These are phyloP conservation scores for Ceraclea dissimilis DNA, from an alignment of 2,888 invertebrate genomes.

Conservation along the genomic window DNA sequence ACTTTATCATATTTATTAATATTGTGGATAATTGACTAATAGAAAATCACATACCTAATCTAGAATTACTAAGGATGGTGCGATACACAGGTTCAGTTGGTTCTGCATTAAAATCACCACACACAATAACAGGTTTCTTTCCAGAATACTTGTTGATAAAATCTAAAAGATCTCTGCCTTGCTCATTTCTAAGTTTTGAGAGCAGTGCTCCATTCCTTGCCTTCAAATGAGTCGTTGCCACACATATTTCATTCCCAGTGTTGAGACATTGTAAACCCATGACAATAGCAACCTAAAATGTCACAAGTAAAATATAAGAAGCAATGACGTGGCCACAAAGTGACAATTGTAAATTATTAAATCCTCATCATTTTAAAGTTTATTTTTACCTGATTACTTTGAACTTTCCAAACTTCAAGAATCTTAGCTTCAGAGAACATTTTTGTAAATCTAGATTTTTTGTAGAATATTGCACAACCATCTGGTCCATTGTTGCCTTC, in stretches of 20 bases:
- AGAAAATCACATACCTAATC: constrained; percentile 29
- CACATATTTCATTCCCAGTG: constrained; percentile 53
- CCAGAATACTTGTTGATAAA: constrained; percentile 44
- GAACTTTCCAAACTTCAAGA: constrained; percentile 64
- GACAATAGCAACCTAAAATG: constrained; percentile 52
- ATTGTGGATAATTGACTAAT: no score
- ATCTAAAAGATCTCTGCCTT: constrained; percentile 58
- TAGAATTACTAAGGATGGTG: constrained; percentile 45
- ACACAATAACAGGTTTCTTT: constrained; percentile 53
- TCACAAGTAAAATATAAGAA: no score
- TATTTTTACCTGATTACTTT: constrained; percentile 63
- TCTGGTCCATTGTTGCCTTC: constrained; percentile 68
- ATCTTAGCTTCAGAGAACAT: constrained; percentile 50
- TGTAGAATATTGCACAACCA: constrained; percentile 70
- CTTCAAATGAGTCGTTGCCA: constrained; percentile 68
- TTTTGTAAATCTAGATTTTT: constrained; percentile 54
- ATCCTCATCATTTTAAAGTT: no score
- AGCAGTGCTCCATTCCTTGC: constrained; percentile 60
- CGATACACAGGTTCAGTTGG: constrained; percentile 62
- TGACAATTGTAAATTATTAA: no score
- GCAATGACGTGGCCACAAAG: no score
- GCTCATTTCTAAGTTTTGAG: constrained; percentile 60
- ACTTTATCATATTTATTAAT: not conserved
- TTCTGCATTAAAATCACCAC: constrained; percentile 73
- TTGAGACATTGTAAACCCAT: constrained; percentile 46